Conservation (phyloP, 2,888 invertebrate genomes). For the Hyalella azteca region DNA sequence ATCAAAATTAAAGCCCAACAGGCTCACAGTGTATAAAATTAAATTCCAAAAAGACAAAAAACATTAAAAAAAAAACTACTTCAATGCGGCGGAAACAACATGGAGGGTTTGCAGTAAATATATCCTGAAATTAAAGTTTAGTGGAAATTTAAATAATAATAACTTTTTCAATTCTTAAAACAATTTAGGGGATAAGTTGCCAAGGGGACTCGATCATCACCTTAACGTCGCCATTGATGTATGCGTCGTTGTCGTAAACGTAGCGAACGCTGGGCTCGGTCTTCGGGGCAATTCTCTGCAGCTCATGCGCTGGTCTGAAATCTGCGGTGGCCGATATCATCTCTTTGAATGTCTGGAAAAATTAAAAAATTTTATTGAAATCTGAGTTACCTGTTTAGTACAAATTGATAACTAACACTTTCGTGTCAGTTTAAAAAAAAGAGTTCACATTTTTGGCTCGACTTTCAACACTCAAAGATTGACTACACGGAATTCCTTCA, state of each 20-base stretch:
- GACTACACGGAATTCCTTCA: background rate
- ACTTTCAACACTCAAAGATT: background rate
- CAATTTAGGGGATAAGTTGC: no score
- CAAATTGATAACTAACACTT: background rate
- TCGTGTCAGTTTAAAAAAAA: background rate
- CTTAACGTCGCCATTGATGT: background rate
- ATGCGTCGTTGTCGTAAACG: constrained; percentile 34
- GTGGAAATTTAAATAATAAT: no score
- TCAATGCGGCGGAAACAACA: no score
- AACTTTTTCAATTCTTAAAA: no score
- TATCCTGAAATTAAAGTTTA: no score
- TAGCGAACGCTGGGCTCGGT: background rate
- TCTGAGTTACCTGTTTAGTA: background rate
- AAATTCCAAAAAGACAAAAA: no score
- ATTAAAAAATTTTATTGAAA: background rate
- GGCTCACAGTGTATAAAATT: no score
- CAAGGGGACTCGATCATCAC: no score
- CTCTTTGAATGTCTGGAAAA: background rate
- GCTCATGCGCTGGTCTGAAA: constrained; percentile 2
- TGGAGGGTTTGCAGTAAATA: no score
- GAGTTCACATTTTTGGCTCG: background rate
- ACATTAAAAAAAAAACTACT: no score
- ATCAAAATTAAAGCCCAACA: no score
- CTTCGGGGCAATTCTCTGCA: background rate
- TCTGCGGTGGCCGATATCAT: background rate